Evolutionary conservation across 2,888 invertebrate species (phyloP).

Genomic region (Hypomecis punctinalis): DNA sequence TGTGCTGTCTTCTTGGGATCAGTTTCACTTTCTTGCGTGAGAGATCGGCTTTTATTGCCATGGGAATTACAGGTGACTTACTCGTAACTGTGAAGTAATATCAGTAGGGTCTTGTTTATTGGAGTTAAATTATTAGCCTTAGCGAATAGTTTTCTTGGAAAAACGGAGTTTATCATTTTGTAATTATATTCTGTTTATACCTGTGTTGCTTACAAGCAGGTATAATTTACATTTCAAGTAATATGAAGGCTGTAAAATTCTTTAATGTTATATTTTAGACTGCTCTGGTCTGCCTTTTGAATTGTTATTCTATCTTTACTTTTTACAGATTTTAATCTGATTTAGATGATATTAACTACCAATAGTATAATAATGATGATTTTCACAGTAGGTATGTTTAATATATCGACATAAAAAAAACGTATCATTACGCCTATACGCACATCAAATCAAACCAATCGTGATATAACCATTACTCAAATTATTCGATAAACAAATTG

Average conservation of each 20-base stretch:
- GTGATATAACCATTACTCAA: conserved; percentile 45
- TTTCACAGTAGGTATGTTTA: not conserved
- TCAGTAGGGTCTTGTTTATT: conserved; percentile 13
- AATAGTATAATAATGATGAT: too few relatives aligned
- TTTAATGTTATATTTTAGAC: too few relatives aligned
- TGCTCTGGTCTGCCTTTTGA: too few relatives aligned
- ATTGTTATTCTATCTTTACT: too few relatives aligned
- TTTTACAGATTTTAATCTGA: too few relatives aligned
- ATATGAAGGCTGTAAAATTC: not conserved
- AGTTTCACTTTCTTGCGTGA: conserved; percentile 45
- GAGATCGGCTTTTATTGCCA: conserved; percentile 26
- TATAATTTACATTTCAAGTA: not conserved
- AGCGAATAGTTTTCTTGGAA: not conserved
- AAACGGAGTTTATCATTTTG: too few relatives aligned
- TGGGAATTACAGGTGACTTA: conserved; percentile 22
- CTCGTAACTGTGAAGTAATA: conserved; percentile 23
- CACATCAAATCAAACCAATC: conserved; percentile 24
- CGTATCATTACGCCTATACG: conserved; percentile 15
- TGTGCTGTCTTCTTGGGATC: conserved; percentile 35
- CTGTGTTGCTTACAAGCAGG: too few relatives aligned
- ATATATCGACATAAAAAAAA: not conserved
- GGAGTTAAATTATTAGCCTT: conserved; percentile 1
- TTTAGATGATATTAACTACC: too few relatives aligned
- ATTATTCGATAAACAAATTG: conserved; percentile 47
- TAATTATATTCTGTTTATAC: too few relatives aligned